phyloP scores from a whole-genome alignment of 2,888 invertebrate species.

The Dryococelus australis region DNA sequence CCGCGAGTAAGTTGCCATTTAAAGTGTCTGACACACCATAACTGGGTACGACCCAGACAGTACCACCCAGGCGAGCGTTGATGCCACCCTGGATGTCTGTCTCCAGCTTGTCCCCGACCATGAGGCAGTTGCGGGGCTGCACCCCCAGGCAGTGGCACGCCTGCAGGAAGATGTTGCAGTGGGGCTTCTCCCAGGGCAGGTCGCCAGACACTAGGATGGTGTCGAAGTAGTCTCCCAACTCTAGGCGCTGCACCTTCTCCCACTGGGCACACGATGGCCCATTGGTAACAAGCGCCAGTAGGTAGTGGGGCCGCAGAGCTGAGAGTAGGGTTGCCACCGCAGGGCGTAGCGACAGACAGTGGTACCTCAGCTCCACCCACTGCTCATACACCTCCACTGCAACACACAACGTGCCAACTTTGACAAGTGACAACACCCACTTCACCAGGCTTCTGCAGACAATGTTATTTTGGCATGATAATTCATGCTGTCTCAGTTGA shows the following conservation, averaged over 20 bases:
- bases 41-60: constrained; percentile 79
- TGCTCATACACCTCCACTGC: constrained; percentile 73
- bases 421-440: not conserved
- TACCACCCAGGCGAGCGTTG: constrained; percentile 77
- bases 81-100: constrained; percentile 87
- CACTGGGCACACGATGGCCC: constrained; percentile 87
- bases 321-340: constrained; percentile 75
- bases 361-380: constrained; percentile 83
- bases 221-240: constrained; percentile 77
- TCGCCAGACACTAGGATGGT: constrained; percentile 83
- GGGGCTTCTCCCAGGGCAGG: constrained; percentile 86
- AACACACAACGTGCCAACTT: not conserved
- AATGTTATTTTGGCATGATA: no score
- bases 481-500: no score
- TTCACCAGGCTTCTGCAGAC: no score
- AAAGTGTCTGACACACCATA: constrained; percentile 53
- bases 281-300: constrained; percentile 84
- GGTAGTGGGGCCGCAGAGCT: constrained; percentile 75
- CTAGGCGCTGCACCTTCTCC: constrained; percentile 82
- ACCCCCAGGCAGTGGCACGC: constrained; percentile 80
- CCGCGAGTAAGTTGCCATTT: constrained; percentile 64
- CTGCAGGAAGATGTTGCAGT: constrained; percentile 80
- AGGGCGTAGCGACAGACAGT: constrained; percentile 72
- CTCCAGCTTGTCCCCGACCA: constrained; percentile 89
- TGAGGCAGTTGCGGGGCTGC: constrained; percentile 77